Conservation (phyloP, 2,888 invertebrate genomes). For the Muscina levida region DNA sequence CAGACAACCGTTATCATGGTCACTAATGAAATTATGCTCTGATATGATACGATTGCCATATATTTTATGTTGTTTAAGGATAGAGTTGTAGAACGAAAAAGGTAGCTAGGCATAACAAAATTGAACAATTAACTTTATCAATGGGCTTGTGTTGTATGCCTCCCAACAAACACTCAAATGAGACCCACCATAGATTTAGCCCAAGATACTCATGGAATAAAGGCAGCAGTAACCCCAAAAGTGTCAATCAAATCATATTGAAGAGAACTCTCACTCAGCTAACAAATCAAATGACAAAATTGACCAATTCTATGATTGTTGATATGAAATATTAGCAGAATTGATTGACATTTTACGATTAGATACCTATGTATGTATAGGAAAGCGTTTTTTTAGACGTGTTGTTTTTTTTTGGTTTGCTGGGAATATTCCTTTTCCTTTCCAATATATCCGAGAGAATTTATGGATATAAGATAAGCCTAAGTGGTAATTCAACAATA, state of each 20-base stretch:
- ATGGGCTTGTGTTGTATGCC: not conserved
- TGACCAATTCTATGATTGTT: not conserved
- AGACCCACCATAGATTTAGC: not conserved
- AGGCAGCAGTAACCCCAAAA: not conserved
- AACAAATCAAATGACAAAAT: not conserved
- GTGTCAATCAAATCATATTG: conserved; percentile 2
- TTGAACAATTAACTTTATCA: not conserved
- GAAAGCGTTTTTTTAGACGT: no score
- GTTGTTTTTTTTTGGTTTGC: no score
- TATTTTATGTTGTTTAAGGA: no score
- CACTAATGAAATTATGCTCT: no score
- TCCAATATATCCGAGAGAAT: no score
- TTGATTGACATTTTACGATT: conserved; percentile 8
- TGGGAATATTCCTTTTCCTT: no score
- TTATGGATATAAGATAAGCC: no score
- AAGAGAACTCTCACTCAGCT: no score
- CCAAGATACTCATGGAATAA: conserved; percentile 3
- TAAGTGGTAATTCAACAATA: no score
- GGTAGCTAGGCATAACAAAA: not conserved
- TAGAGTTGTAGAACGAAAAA: no score
- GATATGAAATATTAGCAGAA: not conserved
- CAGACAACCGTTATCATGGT: conserved; percentile 8
- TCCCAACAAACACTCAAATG: not conserved
- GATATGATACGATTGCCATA: no score
- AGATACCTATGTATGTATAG: no score